Evolutionary conservation across 2,888 invertebrate species (phyloP), one percentile per base, ranked within the genome.

Genomic region (Acanthosepion pharaonis): DNA sequence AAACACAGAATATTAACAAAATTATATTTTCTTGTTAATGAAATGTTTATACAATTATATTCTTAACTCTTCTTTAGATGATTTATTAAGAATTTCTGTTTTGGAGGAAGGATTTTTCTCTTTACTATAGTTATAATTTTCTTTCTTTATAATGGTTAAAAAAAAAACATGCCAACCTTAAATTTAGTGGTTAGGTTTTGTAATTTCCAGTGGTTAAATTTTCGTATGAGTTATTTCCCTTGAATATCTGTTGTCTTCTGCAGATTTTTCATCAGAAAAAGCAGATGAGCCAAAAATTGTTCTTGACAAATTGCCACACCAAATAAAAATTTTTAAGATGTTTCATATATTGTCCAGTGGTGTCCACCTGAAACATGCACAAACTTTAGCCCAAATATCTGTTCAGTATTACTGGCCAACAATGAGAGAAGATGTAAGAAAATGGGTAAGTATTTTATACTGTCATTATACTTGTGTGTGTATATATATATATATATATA

Each of bases 231-330:
- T 42, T 18, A 55, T 55, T 49, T 49, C 3, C 20, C 23, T 53
- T 93, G 23, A 1, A 53, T 93, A 23, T 6, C 23, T 59, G 59
- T 20, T 92, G 25, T 93, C 42, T 49, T 93, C 5, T 49, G 15
- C 49, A 93, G 93, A n/a, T 51, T 51, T n/a, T n/a, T 4, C 93
- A 28, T 93, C 93, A n/a, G 93, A 93, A 53, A 93, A 93, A 93
- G 23, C 53, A 49, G 93, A 51, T 51, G 51, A 93, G 18, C 93
- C 49, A 51, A 93, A 93, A 93, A 93, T 93, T 28, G 49, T 93
- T 53, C 53, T 93, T 42, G 53, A 93, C 48, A 93, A 93, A 93
- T 49, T 93, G 93, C 5, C 93, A 53, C 51, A 93, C 49, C 48
- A 51, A 28, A 53, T 93, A 49, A 93, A n/a, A 51, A 48, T 93